Base-by-base conservation (phyloP, 2,797 vertebrate species). In the Lerista edwardsae region DNA sequence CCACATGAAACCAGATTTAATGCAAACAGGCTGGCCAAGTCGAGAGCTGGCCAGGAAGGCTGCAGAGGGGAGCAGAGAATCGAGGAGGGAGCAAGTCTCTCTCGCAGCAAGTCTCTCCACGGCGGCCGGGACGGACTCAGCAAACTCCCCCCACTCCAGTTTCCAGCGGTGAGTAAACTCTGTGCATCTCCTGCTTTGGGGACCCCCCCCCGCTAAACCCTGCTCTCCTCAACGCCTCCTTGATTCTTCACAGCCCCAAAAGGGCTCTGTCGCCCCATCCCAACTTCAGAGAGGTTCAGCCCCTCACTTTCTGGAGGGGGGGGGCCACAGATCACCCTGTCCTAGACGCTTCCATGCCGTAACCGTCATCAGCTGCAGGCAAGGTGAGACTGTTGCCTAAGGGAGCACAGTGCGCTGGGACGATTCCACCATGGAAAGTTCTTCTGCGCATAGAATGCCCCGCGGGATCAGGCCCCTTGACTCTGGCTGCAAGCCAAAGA, bases 21-120 rank as follows among this genome's bases (percentile, higher is more conserved):
- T 97, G 95, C 97, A 97, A 98, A 97, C 97, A 97, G 97, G 98
- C 97, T 98, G 98, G 95, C 94, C 93, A 87, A 84, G 93, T 76
- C 23, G 44, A 29, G 23, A 65, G 23, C 29, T 21, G 69, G 72
- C 78, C 78, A 77, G 84, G n/a, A 65, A 68, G 76, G 64, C 79
- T 86, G 51, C 80, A 83, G 69, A 92, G 86, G 84, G 7, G 0
- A 72, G 6, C 91, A 88, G 85, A 91, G 93, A 94, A 85, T 85
- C 84, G 62, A 9, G 79, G 83, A 41, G 86, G 88, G 55, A 75
- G 82, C 51, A n/a, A n/a, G n/a, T 55, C 6, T 47, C 51, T 55
- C 51, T 55, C 51, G 2, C 51, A 55, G 51, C 51, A 55, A 55
- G 41, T 34, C 10, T 23, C 59, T 34, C 75, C 75, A 59, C 59